Evolutionary conservation across 2,797 vertebrate species (phyloP), one percentile per base, ranked within the genome.

Genomic region (Alectoris magna): DNA sequence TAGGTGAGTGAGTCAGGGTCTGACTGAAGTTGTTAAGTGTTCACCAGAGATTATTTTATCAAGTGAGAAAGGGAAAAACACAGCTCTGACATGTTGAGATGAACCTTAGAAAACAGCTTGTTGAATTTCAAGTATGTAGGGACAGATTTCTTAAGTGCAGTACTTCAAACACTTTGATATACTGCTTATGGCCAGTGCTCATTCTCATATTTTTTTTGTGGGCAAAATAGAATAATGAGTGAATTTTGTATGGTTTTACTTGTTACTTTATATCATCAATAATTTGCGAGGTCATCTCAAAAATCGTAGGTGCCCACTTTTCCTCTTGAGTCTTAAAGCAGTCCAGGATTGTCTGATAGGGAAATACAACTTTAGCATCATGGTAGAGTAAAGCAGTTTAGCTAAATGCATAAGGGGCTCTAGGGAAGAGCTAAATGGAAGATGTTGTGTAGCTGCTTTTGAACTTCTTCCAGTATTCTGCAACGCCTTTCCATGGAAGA

Each of bases 1-100:
- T 19, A 58, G n/a, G 22, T 24, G n/a, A 0, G 0, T 9, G 18
- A 39, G 4, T 55, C 66, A 77, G 24, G 26, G 44, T 60, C 48
- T 60, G 31, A 10, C 39, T 80, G 11, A 74, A 90, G 41, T 10
- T 59, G n/a, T 3, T 44, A 0, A 3, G 18, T 36, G 14, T 66
- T 82, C 77, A 6, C 18, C 58, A 38, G 56, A 55, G 9, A 8
- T 64, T 53, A 18, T 39, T 55, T 55, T 66, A 71, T 55, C 38
- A 36, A 5, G 14, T 13, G 38, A 84, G 16, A 86, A 89, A 79
- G 29, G 46, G 24, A 51, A 91, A 83, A 56, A 10, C 10, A 11
- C 16, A 17, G 60, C 24, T 78, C 74, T 68, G n/a, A 56, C 4
- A 12, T 21, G 22, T 51, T 67, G 68, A 71, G 29, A 39, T 22